Conservation (phyloP, 1,140 invertebrate genomes). For the Drosophila teissieri region DNA sequence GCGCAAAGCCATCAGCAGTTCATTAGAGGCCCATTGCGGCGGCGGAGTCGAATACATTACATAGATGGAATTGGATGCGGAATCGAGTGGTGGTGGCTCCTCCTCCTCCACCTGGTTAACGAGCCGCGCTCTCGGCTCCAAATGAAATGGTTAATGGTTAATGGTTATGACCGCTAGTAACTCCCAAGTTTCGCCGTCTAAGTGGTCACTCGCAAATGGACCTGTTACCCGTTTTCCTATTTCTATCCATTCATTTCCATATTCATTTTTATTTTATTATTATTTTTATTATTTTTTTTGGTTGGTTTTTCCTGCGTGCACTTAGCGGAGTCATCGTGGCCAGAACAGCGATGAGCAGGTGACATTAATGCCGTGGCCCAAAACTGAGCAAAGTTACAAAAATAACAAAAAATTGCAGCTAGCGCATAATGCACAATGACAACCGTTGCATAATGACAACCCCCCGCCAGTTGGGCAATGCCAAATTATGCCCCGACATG, state of each 20-base stretch:
- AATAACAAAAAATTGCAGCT: slow-evolving; percentile 9
- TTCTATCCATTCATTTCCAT: not conserved
- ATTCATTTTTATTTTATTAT: not conserved
- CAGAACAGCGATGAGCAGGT: slow-evolving; percentile 58
- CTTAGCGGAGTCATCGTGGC: slow-evolving; percentile 42
- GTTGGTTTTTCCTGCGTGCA: slow-evolving; percentile 27
- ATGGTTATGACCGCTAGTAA: slow-evolving; percentile 12
- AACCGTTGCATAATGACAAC: slow-evolving; percentile 39
- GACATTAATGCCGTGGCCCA: slow-evolving; percentile 61
- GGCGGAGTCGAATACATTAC: not conserved
- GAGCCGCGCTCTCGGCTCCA: slow-evolving; percentile 12
- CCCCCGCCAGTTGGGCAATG: slow-evolving; percentile 42
- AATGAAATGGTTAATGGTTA: slow-evolving; percentile 20
- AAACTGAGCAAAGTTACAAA: not conserved
- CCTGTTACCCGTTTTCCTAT: not conserved
- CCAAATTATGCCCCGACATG: slow-evolving; percentile 48
- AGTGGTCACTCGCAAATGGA: slow-evolving; percentile 2
- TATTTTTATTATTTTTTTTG: not conserved
- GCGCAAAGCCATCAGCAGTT: slow-evolving; percentile 37
- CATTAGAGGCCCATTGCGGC: slow-evolving; percentile 27
- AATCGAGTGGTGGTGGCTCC: slow-evolving; percentile 24
- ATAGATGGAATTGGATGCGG: slow-evolving; percentile 2
- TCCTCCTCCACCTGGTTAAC: slow-evolving; percentile 16
- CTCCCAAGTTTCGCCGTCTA: not conserved
- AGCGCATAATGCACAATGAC: slow-evolving; percentile 66